A percentile compares a stretch with the other conserved stretches of the same genome.
Evolutionary conservation across 2,888 invertebrate species (phyloP).

Genomic region (Cantharis lateralis): DNA sequence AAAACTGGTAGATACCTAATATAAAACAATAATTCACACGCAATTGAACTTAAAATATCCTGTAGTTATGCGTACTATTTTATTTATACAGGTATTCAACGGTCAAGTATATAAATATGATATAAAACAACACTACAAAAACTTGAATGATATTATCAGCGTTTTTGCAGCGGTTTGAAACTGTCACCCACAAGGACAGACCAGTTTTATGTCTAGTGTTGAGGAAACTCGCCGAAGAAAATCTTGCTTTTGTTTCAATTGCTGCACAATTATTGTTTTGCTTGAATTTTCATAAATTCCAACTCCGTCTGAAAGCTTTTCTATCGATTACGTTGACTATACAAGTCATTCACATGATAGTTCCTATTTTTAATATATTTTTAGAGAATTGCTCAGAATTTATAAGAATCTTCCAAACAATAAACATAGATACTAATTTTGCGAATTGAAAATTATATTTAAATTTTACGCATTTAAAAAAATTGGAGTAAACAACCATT

Average conservation of each 20-base stretch:
- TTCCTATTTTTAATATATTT: background rate
- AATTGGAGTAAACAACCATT: background rate
- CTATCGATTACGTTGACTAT: background rate
- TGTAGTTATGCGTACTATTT: background rate
- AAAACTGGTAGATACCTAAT: background rate
- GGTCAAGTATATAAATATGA: background rate
- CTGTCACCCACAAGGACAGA: no score
- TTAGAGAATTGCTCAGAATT: background rate
- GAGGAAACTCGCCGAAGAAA: background rate
- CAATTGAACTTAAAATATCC: background rate
- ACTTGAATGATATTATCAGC: no score
- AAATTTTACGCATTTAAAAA: background rate
- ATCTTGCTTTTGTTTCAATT: background rate
- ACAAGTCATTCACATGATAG: background rate
- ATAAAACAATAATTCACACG: background rate
- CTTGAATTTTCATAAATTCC: background rate
- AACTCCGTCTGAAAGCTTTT: background rate
- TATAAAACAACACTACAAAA: background rate
- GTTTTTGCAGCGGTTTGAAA: no score
- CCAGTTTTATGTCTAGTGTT: background rate
- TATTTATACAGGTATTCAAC: background rate
- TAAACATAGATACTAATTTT: background rate
- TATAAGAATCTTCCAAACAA: background rate
- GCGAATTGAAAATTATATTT: background rate
- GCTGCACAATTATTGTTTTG: background rate